phyloP scores from a whole-genome alignment of 2,888 invertebrate species.

The Drosophila meridionalis region DNA sequence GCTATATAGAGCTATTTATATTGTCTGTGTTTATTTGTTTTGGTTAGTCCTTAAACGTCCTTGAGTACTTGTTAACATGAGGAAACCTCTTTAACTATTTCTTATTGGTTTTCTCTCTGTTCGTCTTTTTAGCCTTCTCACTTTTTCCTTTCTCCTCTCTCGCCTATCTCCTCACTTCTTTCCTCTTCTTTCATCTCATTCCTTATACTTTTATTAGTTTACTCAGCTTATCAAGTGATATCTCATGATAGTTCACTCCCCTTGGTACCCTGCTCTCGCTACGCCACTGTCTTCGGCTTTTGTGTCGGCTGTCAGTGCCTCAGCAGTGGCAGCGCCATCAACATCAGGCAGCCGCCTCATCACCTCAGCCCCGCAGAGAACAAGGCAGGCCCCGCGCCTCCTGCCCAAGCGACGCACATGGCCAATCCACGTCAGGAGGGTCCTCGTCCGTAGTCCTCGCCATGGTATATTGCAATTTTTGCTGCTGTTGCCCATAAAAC shows the following conservation, averaged over 20 bases:
- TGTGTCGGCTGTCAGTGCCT: constrained; percentile 59
- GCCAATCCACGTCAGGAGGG: constrained; percentile 45
- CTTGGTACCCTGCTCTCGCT: neutral
- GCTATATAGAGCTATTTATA: neutral
- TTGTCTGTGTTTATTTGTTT: neutral
- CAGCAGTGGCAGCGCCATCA: constrained; percentile 68
- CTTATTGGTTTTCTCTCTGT: neutral
- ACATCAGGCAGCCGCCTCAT: constrained; percentile 59
- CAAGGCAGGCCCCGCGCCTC: neutral
- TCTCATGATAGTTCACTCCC: neutral
- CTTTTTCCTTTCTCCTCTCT: neutral
- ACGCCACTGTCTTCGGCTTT: constrained; percentile 29
- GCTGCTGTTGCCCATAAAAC: constrained; percentile 81
- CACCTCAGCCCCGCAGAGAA: constrained; percentile 34
- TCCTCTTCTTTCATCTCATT: neutral
- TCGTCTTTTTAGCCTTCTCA: no score
- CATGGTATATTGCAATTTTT: constrained; percentile 80
- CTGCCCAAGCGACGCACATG: constrained; percentile 12
- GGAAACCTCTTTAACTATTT: neutral
- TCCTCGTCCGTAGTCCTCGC: constrained; percentile 43
- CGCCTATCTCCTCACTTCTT: neutral
- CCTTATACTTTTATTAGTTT: neutral
- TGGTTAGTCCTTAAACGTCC: neutral
- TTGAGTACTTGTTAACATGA: neutral
- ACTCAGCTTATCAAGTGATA: neutral